Percentiles rank a stretch among this genome's conserved stretches.
Evolutionary conservation across 1,140 invertebrate species (phyloP).

Genomic region (Ceratitis capitata): DNA sequence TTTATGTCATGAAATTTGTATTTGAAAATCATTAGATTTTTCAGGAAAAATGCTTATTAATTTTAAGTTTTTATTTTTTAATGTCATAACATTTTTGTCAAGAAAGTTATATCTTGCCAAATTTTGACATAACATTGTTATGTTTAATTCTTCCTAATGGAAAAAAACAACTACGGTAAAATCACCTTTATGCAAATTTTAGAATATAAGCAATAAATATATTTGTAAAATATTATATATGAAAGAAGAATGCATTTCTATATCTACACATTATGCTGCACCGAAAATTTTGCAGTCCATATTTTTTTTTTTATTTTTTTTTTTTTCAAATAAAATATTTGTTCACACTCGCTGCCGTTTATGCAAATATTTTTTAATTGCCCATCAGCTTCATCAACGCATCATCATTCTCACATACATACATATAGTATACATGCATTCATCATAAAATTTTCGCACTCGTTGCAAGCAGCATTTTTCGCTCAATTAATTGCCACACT

Average conservation of each 20-base stretch:
- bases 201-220: neutral
- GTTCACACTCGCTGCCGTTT: neutral
- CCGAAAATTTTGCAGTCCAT: neutral
- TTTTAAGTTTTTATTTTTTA: neutral
- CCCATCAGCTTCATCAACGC: conserved; percentile 4
- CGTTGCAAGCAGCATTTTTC: conserved; percentile 7
- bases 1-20: too few species aligned
- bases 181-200: neutral
- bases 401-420: neutral
- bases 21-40: too few species aligned
- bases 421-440: neutral
- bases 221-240: neutral
- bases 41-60: neutral
- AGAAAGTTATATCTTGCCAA: neutral
- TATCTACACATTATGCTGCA: neutral
- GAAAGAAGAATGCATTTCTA: conserved; percentile 7
- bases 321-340: neutral
- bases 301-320: neutral
- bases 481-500: conserved; percentile 1
- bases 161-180: too few species aligned
- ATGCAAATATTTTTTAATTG: conserved; percentile 20
- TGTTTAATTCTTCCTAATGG: neutral
- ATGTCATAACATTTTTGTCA: neutral
- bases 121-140: neutral
- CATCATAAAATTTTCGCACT: neutral